Base-by-base conservation (phyloP, 2,888 invertebrate species). In the Macrophya alboannulata region DNA sequence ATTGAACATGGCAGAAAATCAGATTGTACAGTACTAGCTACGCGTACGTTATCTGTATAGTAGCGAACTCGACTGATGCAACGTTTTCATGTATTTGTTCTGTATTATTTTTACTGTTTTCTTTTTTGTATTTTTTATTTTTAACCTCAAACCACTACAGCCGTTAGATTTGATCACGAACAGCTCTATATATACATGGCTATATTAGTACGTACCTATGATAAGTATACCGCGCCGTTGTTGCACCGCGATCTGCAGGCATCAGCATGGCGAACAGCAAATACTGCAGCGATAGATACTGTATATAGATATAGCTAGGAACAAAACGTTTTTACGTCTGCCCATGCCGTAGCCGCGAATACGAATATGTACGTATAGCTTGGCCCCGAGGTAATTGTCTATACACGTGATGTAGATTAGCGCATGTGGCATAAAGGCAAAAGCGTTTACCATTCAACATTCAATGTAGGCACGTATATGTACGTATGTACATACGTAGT, bases 1-100 rank as follows among this genome's bases (percentile, higher is more conserved):
- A 77, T 77, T 77, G 77, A 77, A 77, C 77, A 77, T 55, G 77
- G 55, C 77, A 48, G 37, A 77, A 77, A 25, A 77, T 77, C 77
- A 51, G 77, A 77, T 77, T 31, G 3, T 31, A 31, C n/a, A n/a
- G n/a, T n/a, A n/a, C n/a, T n/a, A n/a, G n/a, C n/a, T 31, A 31
- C 31, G 3, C 31, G 51, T 37, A 55, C 55, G 55, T n/a, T 55
- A n/a, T 55, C 55, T 55, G 68, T 37, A n/a, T n/a, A 12, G 25
- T 31, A 31, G 6, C 21, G 17, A 15, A 43, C 15, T 17, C 51
- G 55, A 31, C 15, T 77, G 77, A 77, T 77, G 77, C 55, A 77
- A 77, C 40, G 25, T 48, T 77, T 48, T 37, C 25, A 55, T 77
- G 55, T 51, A 76, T 25, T 15, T 48, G 48, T 48, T 25, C 10